These are phyloP conservation scores for Holothuria leucospilota DNA, from an alignment of 53 echinoderm and acorn worm species.

Conservation along the genomic window DNA sequence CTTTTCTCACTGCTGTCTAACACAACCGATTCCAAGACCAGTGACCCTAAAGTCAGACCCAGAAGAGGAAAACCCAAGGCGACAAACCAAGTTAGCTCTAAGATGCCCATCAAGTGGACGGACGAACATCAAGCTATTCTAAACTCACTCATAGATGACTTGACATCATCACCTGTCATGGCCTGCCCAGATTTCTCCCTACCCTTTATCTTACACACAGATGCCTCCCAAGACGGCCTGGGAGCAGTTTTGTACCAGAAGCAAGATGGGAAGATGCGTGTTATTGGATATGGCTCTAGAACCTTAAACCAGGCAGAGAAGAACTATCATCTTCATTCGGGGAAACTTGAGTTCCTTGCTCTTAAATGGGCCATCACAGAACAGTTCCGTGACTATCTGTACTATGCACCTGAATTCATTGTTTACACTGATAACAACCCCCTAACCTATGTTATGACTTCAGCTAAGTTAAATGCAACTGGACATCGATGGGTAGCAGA, in stretches of 20 bases:
- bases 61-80: no score
- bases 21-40: no score
- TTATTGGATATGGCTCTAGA: constrained; percentile 66
- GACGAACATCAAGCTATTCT: constrained; percentile 42
- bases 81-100: constrained; percentile 2
- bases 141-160: constrained; percentile 45
- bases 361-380: constrained; percentile 69
- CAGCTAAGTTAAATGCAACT: constrained; percentile 66
- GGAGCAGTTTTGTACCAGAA: constrained; percentile 70
- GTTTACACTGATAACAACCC: constrained; percentile 75
- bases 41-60: no score
- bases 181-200: no score
- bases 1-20: no score
- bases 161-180: no score
- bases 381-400: constrained; percentile 65
- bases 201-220: no score
- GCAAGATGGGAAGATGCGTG: constrained; percentile 48
- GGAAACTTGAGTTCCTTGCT: constrained; percentile 71
- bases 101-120: constrained; percentile 50
- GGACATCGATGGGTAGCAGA: constrained; percentile 72
- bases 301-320: constrained; percentile 66
- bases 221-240: no score
- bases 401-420: constrained; percentile 55
- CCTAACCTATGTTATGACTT: constrained; percentile 64
- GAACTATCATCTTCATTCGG: constrained; percentile 71